Evolutionary conservation across 2,888 invertebrate species (phyloP).

Genomic region (Leptopilina myrica): DNA sequence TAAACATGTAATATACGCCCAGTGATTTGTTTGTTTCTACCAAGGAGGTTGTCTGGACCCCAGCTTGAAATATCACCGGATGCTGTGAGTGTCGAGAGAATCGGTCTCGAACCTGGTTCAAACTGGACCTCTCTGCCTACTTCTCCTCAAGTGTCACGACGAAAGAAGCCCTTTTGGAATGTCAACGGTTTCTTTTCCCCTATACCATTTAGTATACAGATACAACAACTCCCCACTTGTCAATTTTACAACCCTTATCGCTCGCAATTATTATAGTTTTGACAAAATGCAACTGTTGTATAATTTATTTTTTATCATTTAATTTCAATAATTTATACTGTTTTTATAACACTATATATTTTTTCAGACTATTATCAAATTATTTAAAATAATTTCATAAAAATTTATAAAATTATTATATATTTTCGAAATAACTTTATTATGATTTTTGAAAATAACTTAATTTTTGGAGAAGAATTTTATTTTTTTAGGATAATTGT

Average conservation of each 20-base stretch:
- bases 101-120: slow-evolving; percentile 56
- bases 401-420: too few relatives aligned
- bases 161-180: slow-evolving; percentile 58
- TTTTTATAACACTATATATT: too few relatives aligned
- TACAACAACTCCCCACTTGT: background rate
- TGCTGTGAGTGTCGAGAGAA: slow-evolving; percentile 60
- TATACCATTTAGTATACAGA: slow-evolving; percentile 4
- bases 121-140: slow-evolving; percentile 52
- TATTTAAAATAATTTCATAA: too few relatives aligned
- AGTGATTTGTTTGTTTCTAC: slow-evolving; percentile 71
- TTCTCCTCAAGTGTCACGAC: slow-evolving; percentile 48
- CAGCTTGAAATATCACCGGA: slow-evolving; percentile 70
- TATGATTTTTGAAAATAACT: too few relatives aligned
- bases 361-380: too few relatives aligned
- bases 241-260: slow-evolving; percentile 3
- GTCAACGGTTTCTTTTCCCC: slow-evolving; percentile 53
- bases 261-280: too few relatives aligned
- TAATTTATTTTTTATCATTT: too few relatives aligned
- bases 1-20: slow-evolving; percentile 71
- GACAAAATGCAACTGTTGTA: too few relatives aligned
- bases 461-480: too few relatives aligned
- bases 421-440: too few relatives aligned
- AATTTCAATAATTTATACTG: too few relatives aligned
- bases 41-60: slow-evolving; percentile 56
- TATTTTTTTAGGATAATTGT: too few relatives aligned